Evolutionary conservation across 2,888 invertebrate genomes (phyloP).

Genomic region (Orchesella flavescens): DNA sequence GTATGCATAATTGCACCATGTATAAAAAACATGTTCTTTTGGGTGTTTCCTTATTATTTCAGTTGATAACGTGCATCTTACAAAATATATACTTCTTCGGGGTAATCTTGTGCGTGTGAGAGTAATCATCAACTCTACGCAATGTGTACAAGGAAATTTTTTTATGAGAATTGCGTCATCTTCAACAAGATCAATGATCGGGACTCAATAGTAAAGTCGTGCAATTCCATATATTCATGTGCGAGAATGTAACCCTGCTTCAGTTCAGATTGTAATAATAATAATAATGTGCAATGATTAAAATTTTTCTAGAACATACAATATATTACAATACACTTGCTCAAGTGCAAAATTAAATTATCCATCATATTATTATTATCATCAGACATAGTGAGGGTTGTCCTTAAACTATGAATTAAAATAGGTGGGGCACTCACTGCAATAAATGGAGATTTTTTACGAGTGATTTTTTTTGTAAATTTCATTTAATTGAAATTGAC

Average conservation of each 20-base stretch:
- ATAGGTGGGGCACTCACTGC: slow-evolving; percentile 27
- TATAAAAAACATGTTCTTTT: slow-evolving; percentile 40
- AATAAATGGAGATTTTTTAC: slow-evolving; percentile 3
- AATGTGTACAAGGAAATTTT: slow-evolving; percentile 40
- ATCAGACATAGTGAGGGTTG: too few relatives aligned
- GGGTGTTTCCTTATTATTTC: slow-evolving; percentile 56
- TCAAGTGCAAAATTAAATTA: too few relatives aligned
- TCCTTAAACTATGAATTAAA: slow-evolving; percentile 38
- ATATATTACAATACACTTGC: too few relatives aligned
- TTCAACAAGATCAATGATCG: slow-evolving; percentile 44
- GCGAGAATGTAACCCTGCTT: too few relatives aligned
- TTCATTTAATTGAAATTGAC: neutral
- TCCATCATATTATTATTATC: too few relatives aligned
- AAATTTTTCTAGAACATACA: too few relatives aligned
- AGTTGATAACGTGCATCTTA: slow-evolving; percentile 38
- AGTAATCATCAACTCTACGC: neutral
- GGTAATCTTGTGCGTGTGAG: slow-evolving; percentile 12
- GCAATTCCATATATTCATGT: neutral
- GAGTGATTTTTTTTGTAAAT: neutral
- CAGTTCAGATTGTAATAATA: too few relatives aligned
- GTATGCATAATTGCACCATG: slow-evolving; percentile 36
- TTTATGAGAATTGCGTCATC: slow-evolving; percentile 11
- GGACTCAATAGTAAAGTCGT: neutral
- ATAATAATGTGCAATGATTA: too few relatives aligned
- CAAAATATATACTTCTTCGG: slow-evolving; percentile 25